A percentile compares a stretch with the other conserved stretches of the same genome.
These are phyloP conservation scores for Bubalus kerabau DNA, from an alignment of 2,113 vertebrate genomes.

Conservation along the genomic window DNA sequence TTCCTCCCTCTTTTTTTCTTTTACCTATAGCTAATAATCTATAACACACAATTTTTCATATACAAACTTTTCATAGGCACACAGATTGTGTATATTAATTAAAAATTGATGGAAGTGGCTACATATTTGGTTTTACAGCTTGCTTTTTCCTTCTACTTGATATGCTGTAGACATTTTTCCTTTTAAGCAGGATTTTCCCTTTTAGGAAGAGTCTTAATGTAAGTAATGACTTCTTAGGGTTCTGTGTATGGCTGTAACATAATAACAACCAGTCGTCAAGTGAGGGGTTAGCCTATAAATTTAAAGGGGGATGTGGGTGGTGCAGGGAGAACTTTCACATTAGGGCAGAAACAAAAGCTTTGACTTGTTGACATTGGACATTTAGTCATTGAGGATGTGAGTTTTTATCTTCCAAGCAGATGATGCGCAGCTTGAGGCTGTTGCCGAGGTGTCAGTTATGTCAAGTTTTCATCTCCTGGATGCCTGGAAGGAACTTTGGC, in stretches of 20 bases:
- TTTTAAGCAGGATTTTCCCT: not conserved
- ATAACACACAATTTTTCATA: not conserved
- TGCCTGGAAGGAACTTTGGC: slow-evolving; percentile 19
- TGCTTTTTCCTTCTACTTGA: not conserved
- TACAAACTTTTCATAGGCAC: not conserved
- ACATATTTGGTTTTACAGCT: not conserved
- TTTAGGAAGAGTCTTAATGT: not conserved
- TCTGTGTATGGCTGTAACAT: not conserved
- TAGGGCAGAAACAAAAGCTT: not conserved
- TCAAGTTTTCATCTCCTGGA: slow-evolving; percentile 26
- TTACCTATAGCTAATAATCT: not conserved
- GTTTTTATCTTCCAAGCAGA: slow-evolving; percentile 15
- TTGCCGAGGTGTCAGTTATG: not conserved
- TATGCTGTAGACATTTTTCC: not conserved
- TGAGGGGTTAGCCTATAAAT: not conserved
- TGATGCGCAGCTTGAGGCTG: not conserved
- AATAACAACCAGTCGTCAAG: not conserved
- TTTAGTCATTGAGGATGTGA: not conserved
- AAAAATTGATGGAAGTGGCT: not conserved
- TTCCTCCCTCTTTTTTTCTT: not conserved
- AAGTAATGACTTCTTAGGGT: not conserved
- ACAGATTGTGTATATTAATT: not conserved
- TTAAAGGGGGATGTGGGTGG: not conserved
- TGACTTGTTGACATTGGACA: not conserved
- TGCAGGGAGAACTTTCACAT: not conserved